Conservation (phyloP, 2,113 vertebrate species). For the Chauna torquata region DNA sequence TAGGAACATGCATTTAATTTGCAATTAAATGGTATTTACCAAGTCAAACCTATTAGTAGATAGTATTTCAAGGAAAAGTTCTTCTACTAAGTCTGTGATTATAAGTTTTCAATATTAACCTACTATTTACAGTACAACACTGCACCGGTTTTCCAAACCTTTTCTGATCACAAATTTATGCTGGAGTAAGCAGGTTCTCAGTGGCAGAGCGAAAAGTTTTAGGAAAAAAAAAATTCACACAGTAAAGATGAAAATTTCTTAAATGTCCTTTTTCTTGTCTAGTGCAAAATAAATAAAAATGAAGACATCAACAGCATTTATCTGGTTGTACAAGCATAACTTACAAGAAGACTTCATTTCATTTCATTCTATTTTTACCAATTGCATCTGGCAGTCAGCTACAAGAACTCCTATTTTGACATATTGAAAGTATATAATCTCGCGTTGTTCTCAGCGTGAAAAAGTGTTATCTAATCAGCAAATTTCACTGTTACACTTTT, state of each 20-base stretch:
- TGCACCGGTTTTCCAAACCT: not conserved
- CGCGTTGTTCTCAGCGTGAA: not conserved
- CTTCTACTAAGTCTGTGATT: not conserved
- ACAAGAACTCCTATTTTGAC: constrained; percentile 17
- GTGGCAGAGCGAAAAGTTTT: not conserved
- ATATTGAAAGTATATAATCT: not conserved
- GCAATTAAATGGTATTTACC: constrained; percentile 2
- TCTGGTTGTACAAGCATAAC: not conserved
- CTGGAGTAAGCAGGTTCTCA: not conserved
- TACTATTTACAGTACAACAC: not conserved
- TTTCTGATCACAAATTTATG: not conserved
- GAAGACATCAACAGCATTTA: not conserved
- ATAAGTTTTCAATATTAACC: not conserved
- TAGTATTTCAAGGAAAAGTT: not conserved
- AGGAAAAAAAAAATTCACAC: not conserved
- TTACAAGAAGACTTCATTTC: not conserved
- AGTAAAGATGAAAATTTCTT: not conserved
- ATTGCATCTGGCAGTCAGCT: constrained; percentile 5
- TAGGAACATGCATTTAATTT: not conserved
- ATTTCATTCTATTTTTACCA: constrained; percentile 9
- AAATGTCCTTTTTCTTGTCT: not conserved
- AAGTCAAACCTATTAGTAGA: not conserved
- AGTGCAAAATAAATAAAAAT: not conserved
- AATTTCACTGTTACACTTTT: not conserved
- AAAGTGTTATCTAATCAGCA: constrained; percentile 26